phyloP scores from a whole-genome alignment of 2,797 vertebrate species.

The Sciaenops ocellatus region DNA sequence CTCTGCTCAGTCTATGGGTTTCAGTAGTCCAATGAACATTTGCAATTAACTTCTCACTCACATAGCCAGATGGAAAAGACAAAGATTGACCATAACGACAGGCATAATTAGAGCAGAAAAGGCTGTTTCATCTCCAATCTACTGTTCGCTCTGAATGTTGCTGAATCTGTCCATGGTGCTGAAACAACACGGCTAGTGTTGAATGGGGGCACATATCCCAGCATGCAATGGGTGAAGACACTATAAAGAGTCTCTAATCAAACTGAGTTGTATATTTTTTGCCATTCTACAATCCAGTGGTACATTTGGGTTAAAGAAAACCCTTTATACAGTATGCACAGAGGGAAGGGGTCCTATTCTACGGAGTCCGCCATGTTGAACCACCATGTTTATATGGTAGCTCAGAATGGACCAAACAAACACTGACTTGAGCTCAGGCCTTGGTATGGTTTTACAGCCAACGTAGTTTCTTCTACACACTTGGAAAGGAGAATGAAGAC shows the following conservation, averaged over 20 bases:
- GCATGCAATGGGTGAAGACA: background rate
- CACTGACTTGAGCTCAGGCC: too few relatives aligned
- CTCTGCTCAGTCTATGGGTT: background rate
- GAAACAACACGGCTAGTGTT: constrained; percentile 36
- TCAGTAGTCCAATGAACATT: background rate
- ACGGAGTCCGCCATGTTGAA: background rate
- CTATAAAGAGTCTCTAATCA: background rate
- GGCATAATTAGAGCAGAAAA: background rate
- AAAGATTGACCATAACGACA: background rate
- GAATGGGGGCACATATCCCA: background rate
- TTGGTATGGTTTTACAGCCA: too few relatives aligned
- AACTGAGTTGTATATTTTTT: background rate
- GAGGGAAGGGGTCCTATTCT: too few relatives aligned
- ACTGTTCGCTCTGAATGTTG: background rate
- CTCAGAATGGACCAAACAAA: too few relatives aligned
- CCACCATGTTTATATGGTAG: too few relatives aligned
- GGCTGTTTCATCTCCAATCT: background rate
- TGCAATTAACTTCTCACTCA: constrained; percentile 8
- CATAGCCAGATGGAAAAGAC: constrained; percentile 1
- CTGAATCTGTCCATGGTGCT: constrained; percentile 76
- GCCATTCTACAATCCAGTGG: background rate
- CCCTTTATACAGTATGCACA: background rate
- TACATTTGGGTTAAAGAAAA: background rate
- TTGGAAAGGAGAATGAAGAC: too few relatives aligned
- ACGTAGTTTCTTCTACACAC: too few relatives aligned